Evolutionary conservation across 2,797 vertebrate species (phyloP).

Genomic region (Hypotaenidia philippensis): DNA sequence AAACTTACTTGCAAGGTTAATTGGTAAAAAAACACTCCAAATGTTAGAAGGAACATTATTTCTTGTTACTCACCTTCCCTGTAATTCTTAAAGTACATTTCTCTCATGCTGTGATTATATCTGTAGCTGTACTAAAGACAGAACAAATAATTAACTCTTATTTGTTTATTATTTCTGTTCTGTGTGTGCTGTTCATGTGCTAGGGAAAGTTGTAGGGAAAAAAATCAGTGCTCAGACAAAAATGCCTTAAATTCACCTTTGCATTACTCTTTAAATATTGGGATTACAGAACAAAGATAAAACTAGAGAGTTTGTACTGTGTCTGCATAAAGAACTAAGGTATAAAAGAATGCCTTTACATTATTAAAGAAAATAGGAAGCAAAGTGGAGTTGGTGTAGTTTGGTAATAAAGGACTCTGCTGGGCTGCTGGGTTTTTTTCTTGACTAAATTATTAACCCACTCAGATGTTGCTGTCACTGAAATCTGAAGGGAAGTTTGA

Average conservation of each 20-base stretch:
- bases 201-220: background rate
- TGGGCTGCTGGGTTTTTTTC: background rate
- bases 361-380: background rate
- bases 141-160: background rate
- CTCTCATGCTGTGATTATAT: background rate
- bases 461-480: background rate
- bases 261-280: background rate
- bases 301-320: background rate
- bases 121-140: background rate
- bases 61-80: background rate
- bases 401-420: background rate
- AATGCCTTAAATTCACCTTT: background rate
- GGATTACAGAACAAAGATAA: background rate
- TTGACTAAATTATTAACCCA: background rate
- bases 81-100: background rate
- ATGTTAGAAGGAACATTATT: background rate
- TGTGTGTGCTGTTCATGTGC: background rate
- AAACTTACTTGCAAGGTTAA: background rate
- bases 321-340: background rate
- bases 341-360: background rate
- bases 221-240: background rate
- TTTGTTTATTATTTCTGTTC: background rate
- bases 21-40: background rate
- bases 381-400: background rate
- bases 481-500: background rate